A percentile compares a stretch with the other conserved stretches of the same genome.
Conservation (phyloP, 2,888 invertebrate genomes). For the Apantesis nais region DNA sequence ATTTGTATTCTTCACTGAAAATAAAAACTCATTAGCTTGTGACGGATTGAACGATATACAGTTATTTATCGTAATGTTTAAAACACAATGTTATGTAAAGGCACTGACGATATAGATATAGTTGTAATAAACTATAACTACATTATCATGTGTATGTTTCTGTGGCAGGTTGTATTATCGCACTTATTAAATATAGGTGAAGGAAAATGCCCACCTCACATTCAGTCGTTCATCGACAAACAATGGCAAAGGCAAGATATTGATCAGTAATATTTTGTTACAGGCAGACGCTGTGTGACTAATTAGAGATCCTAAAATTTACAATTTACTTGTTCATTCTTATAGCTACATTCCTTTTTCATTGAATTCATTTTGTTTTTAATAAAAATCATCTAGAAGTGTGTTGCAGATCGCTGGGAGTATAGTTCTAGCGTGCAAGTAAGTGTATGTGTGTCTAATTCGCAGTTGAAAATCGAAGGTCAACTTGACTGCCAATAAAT, state of each 20-base stretch:
- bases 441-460: not conserved
- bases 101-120: not conserved
- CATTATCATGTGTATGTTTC: not conserved
- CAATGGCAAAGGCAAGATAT: not conserved
- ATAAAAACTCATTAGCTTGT: too few species aligned
- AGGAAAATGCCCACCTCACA: conserved; percentile 6
- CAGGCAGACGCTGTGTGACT: not conserved
- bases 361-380: not conserved
- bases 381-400: not conserved
- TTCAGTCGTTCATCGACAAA: not conserved
- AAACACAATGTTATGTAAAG: too few species aligned
- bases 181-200: not conserved
- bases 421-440: not conserved
- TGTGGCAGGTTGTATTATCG: not conserved
- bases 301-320: not conserved
- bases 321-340: not conserved
- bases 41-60: too few species aligned
- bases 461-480: not conserved
- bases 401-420: not conserved
- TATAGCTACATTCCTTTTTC: too few species aligned
- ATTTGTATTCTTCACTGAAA: too few species aligned
- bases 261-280: not conserved
- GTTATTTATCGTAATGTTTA: too few species aligned
- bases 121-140: not conserved
- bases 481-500: conserved; percentile 22